phyloP scores from a whole-genome alignment of 2,113 vertebrate genomes.

The Todiramphus chloris region DNA sequence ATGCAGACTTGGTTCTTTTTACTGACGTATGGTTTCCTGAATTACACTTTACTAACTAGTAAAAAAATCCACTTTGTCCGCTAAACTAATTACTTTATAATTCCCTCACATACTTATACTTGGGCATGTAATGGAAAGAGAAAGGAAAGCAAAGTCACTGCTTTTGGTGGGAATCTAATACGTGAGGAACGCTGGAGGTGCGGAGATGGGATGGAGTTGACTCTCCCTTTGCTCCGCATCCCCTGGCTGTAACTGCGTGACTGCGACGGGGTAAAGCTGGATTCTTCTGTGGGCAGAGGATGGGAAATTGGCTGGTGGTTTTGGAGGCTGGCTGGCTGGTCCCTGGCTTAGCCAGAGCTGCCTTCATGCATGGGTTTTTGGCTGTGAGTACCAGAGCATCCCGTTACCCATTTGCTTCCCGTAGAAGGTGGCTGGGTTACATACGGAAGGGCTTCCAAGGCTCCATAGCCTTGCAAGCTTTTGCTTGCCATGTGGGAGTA shows the following conservation, averaged over 20 bases:
- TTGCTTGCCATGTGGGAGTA: not conserved
- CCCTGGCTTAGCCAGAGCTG: not conserved
- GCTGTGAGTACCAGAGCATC: not conserved
- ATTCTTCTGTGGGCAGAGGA: not conserved
- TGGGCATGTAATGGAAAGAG: not conserved
- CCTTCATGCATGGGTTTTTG: not conserved
- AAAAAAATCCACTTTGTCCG: not conserved
- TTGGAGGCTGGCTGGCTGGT: not conserved
- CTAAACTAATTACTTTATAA: conserved; percentile 1
- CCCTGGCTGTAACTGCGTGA: not conserved
- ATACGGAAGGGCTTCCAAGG: not conserved
- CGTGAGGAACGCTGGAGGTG: not conserved
- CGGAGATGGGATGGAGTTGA: not conserved
- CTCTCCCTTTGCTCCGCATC: not conserved
- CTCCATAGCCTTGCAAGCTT: not conserved
- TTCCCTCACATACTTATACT: not conserved
- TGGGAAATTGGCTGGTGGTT: not conserved
- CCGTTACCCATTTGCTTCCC: not conserved
- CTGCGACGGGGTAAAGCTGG: not conserved
- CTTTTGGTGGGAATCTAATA: not conserved
- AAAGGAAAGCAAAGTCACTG: conserved; percentile 30
- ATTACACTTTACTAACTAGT: conserved; percentile 9
- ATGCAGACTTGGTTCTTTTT: not conserved
- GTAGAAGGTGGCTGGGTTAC: not conserved
- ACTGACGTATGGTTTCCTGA: not conserved